Conservation (phyloP, 2,888 invertebrate genomes). For the Eristalinus sepulchralis region DNA sequence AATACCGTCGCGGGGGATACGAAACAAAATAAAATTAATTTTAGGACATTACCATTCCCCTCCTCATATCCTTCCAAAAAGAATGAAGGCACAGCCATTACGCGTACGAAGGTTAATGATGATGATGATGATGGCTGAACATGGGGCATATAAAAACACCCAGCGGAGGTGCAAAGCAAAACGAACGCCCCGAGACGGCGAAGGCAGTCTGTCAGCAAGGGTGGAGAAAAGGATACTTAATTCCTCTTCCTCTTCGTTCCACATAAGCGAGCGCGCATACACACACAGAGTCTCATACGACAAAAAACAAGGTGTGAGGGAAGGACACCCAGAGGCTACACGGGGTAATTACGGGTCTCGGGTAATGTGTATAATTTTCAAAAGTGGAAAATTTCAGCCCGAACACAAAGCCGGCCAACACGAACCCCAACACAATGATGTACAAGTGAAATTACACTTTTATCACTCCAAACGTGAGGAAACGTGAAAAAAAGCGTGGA, state of each 20-base stretch:
- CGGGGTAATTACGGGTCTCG: slow-evolving; percentile 61
- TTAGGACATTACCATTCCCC: slow-evolving; percentile 40
- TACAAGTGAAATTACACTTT: slow-evolving; percentile 68
- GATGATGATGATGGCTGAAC: slow-evolving; percentile 69
- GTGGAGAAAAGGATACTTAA: slow-evolving; percentile 61
- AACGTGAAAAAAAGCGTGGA: not conserved
- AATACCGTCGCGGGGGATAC: not conserved
- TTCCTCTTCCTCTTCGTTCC: slow-evolving; percentile 32
- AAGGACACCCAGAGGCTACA: slow-evolving; percentile 62
- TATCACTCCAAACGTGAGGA: slow-evolving; percentile 41
- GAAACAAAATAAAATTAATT: slow-evolving; percentile 58
- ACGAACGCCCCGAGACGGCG: slow-evolving; percentile 1
- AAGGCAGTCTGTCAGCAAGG: slow-evolving; percentile 8
- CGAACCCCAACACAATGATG: slow-evolving; percentile 31
- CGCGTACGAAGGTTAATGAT: slow-evolving; percentile 64
- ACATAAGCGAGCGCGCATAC: not conserved
- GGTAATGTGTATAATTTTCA: slow-evolving; percentile 69
- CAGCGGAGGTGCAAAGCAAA: slow-evolving; percentile 43
- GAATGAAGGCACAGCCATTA: slow-evolving; percentile 63
- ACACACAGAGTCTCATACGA: not conserved
- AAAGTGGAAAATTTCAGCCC: slow-evolving; percentile 69
- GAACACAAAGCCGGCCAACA: slow-evolving; percentile 38
- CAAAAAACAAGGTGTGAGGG: slow-evolving; percentile 50
- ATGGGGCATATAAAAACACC: slow-evolving; percentile 49
- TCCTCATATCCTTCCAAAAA: not conserved